A percentile compares a stretch with the other conserved stretches of the same genome.
phyloP scores from a whole-genome alignment of 2,888 invertebrate genomes.

The Macrophya annulata region DNA sequence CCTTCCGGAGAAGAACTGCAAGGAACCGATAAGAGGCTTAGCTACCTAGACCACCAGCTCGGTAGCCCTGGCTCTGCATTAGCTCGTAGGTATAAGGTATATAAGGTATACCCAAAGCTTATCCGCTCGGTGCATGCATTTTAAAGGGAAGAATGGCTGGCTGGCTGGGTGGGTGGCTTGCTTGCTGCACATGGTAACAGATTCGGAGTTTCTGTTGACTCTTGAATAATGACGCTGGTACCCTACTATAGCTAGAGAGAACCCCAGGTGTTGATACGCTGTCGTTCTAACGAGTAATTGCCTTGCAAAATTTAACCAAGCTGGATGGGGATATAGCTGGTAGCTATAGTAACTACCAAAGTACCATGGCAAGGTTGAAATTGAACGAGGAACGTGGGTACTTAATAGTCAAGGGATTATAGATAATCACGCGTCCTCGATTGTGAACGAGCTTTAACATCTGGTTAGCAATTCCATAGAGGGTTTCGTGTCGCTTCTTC shows the following conservation, averaged over 20 bases:
- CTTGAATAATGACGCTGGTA: background rate
- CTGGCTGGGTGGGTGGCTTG: background rate
- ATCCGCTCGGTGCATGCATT: slow-evolving; percentile 26
- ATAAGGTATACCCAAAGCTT: slow-evolving; percentile 1
- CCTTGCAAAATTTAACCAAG: background rate
- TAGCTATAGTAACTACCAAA: background rate
- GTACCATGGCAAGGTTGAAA: background rate
- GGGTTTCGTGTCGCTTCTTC: background rate
- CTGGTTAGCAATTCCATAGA: background rate
- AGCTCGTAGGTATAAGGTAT: background rate
- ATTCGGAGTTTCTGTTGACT: background rate
- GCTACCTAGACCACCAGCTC: background rate
- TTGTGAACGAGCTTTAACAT: slow-evolving; percentile 14
- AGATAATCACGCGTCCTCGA: slow-evolving; percentile 24
- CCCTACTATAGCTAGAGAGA: background rate
- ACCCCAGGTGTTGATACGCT: slow-evolving; percentile 9
- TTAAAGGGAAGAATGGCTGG: background rate
- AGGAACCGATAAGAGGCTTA: slow-evolving; percentile 54
- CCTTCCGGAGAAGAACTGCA: slow-evolving; percentile 45
- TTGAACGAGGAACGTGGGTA: slow-evolving; percentile 6
- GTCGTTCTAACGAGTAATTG: background rate
- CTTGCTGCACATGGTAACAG: background rate
- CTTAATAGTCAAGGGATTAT: slow-evolving; percentile 1
- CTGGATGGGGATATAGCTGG: no score
- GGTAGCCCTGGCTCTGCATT: background rate